A percentile compares a stretch with the other conserved stretches of the same genome.
Evolutionary conservation across 2,888 invertebrate genomes (phyloP).

Genomic region (Tigriopus californicus): DNA sequence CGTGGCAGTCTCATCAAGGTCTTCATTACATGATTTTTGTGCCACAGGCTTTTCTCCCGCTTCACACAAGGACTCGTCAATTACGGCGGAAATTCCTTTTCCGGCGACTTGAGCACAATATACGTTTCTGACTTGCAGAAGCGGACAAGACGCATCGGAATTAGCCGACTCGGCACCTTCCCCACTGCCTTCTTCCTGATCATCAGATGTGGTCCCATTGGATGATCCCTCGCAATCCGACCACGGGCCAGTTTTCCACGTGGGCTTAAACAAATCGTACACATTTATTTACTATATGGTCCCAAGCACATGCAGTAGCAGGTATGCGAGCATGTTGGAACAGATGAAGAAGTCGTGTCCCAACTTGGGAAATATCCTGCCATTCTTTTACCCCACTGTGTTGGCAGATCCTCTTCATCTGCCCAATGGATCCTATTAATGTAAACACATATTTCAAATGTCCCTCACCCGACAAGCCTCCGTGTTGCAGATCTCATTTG

Average conservation of each 20-base stretch:
- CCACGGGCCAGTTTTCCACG: conserved; percentile 62
- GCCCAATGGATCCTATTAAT: too few species aligned
- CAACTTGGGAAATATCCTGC: too few species aligned
- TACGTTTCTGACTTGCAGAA: conserved; percentile 32
- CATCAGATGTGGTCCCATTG: not conserved
- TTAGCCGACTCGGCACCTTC: not conserved
- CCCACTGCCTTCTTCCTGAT: not conserved
- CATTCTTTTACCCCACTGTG: too few species aligned
- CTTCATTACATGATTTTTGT: conserved; percentile 41
- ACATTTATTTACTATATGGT: too few species aligned
- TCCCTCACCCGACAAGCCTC: conserved; percentile 52
- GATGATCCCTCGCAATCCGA: conserved; percentile 49
- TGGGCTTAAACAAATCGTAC: conserved; percentile 17
- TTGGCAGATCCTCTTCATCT: too few species aligned
- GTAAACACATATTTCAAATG: conserved; percentile 3
- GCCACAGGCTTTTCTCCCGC: conserved; percentile 45
- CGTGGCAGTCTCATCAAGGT: not conserved
- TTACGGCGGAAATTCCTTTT: conserved; percentile 48
- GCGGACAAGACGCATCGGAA: not conserved
- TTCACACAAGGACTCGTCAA: conserved; percentile 41
- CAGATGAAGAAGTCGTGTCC: too few species aligned
- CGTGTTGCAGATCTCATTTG: conserved; percentile 48
- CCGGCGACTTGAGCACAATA: conserved; percentile 59
- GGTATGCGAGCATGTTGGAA: too few species aligned
- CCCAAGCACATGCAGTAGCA: too few species aligned